Conservation (phyloP, 1,140 invertebrate species). For the Rhizoglyphus robini region DNA sequence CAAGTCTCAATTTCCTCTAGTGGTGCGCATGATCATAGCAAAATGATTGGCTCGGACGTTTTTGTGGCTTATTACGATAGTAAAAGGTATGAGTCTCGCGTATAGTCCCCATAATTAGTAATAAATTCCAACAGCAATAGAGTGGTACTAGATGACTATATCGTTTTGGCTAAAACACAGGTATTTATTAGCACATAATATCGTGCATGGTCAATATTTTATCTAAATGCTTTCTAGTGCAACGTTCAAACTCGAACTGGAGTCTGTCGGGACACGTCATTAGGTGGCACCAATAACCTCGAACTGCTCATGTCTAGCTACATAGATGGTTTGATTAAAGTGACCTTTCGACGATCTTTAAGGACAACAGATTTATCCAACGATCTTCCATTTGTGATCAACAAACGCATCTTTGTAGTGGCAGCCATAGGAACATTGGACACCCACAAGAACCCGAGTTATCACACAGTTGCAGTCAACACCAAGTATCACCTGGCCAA, state of each 20-base stretch:
- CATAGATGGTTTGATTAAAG: constrained; percentile 23
- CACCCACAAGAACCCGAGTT: constrained; percentile 59
- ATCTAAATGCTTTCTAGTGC: constrained; percentile 12
- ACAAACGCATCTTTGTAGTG: constrained; percentile 55
- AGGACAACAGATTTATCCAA: constrained; percentile 22
- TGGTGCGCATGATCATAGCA: constrained; percentile 45
- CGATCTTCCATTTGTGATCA: constrained; percentile 37
- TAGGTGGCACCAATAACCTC: constrained; percentile 65
- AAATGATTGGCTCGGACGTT: constrained; percentile 74
- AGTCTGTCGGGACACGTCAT: constrained; percentile 62
- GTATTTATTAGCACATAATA: constrained; percentile 6
- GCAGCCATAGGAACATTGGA: constrained; percentile 74
- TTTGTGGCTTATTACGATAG: constrained; percentile 62
- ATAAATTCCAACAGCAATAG: neutral
- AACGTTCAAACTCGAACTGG: constrained; percentile 41
- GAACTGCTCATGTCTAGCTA: constrained; percentile 28
- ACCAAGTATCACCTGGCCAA: constrained; percentile 10
- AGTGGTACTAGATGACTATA: neutral
- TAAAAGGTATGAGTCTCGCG: constrained; percentile 34
- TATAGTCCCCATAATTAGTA: neutral
- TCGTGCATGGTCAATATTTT: neutral
- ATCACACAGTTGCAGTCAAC: constrained; percentile 39
- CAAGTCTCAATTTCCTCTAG: too few relatives aligned
- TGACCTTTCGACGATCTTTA: constrained; percentile 22
- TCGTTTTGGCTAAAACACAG: neutral